Base-by-base conservation (phyloP, 2,113 vertebrate species). In the Calidris pygmaea region DNA sequence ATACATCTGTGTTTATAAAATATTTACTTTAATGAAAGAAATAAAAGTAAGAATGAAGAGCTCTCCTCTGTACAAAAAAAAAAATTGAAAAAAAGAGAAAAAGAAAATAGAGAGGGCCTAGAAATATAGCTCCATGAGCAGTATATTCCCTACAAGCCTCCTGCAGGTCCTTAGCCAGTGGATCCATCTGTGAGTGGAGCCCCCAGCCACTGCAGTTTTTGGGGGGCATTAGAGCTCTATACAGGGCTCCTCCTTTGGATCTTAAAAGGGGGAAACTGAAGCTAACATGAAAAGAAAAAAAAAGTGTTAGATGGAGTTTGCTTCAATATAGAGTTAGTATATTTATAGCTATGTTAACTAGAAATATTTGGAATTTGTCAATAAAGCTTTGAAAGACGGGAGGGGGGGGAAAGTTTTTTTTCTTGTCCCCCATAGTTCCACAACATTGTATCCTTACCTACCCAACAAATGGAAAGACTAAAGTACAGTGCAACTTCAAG, bases 351-450 rank as follows among this genome's bases (percentile, higher is more conserved):
- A 3, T 10, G 6, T 56, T 59, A 79, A 85, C 30, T 22, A 65
- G 30, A 87, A 72, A 59, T 27, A 59, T 5, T 20, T 35, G 10
- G 26, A 87, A 62, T 78, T 90, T 67, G 14, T 41, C 34, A 63
- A 26, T 30, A 59, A 89, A 68, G 8, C 7, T 71, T 41, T 47
- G 20, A 35, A 66, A 68, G 23, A 27, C 3, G 8, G 11, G 12
- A 17, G 4, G 4, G 1, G 2, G 1, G 17, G 14, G 10, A 39
- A 39, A 10, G 10, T 39, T 39, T 39, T 74, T 74, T 4, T 22
- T 20, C 18, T 26, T 70, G 12, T 52, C 41, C n/a, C 7, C 22
- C 26, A 1, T 53, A 7, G 10, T 65, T 78, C 21, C 30, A 8
- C 32, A 58, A 29, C 17, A 41, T 70, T 2, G 0, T 20, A 39